These are phyloP conservation scores for Trissolcus brochymenae DNA, from an alignment of 2,888 invertebrate species.

Conservation along the genomic window DNA sequence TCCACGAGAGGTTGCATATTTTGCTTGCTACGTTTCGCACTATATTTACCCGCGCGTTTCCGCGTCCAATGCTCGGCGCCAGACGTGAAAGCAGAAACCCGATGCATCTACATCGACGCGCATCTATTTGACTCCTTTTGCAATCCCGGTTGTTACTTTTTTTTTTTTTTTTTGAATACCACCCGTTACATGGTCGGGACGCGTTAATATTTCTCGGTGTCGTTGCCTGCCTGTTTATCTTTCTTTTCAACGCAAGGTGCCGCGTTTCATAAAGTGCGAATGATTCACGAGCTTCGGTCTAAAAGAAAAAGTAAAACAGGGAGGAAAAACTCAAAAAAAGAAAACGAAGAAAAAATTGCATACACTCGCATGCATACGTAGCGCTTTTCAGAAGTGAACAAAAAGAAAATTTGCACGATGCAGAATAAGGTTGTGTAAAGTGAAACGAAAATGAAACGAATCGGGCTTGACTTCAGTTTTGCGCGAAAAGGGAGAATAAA, in stretches of 20 bases:
- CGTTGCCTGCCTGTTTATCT: slow-evolving; percentile 44
- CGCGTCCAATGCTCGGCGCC: slow-evolving; percentile 62
- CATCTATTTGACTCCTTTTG: slow-evolving; percentile 50
- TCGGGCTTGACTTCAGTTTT: slow-evolving; percentile 42
- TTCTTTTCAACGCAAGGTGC: slow-evolving; percentile 50
- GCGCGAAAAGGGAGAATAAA: slow-evolving; percentile 58
- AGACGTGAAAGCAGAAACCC: slow-evolving; percentile 61
- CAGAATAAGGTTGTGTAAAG: slow-evolving; percentile 12
- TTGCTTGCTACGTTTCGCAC: slow-evolving; percentile 58
- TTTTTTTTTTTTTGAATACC: slow-evolving; percentile 11
- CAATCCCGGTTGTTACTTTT: slow-evolving; percentile 39
- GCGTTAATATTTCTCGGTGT: slow-evolving; percentile 46
- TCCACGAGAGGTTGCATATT: slow-evolving; percentile 38
- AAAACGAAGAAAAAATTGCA: slow-evolving; percentile 13
- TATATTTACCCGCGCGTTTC: slow-evolving; percentile 70
- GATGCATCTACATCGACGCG: slow-evolving; percentile 49
- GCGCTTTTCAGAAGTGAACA: slow-evolving; percentile 1
- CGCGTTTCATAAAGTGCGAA: slow-evolving; percentile 53
- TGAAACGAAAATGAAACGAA: slow-evolving; percentile 21
- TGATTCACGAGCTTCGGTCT: slow-evolving; percentile 40
- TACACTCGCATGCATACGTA: slow-evolving; percentile 5
- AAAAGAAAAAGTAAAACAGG: slow-evolving; percentile 22
- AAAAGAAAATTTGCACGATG: slow-evolving; percentile 9
- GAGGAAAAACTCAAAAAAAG: neutral
- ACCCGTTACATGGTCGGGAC: slow-evolving; percentile 34